phyloP scores from a whole-genome alignment of 2,113 vertebrate genomes.

The Cyprinodon tularosa region DNA sequence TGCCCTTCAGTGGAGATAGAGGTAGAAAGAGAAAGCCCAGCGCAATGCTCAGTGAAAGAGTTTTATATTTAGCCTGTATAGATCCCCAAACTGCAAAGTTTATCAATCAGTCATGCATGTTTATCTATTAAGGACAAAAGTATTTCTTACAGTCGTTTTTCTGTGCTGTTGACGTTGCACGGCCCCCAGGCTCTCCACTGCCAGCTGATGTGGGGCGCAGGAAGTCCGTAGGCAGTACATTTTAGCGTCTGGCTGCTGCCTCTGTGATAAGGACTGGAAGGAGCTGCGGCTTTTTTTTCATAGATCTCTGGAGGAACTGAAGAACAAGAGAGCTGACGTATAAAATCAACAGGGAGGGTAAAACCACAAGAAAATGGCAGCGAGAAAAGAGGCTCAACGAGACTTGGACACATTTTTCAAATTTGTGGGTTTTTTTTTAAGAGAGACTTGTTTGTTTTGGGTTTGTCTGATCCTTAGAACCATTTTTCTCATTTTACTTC shows the following conservation, averaged over 20 bases:
- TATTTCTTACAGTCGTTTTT: conserved; percentile 83
- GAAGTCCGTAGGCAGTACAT: conserved; percentile 90
- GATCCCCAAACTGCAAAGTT: neutral
- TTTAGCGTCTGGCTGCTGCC: conserved; percentile 92
- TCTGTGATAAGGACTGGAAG: conserved; percentile 87
- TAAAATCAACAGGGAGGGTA: neutral
- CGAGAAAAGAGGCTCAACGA: neutral
- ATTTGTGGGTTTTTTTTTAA: neutral
- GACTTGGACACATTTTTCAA: neutral
- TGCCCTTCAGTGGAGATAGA: conserved; percentile 17
- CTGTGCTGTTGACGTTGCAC: conserved; percentile 84
- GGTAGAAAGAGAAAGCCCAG: neutral
- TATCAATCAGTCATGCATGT: conserved; percentile 3
- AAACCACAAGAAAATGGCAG: neutral
- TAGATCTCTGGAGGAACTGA: conserved; percentile 92
- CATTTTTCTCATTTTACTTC: neutral
- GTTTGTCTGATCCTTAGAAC: neutral
- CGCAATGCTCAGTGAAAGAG: conserved; percentile 8
- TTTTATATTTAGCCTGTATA: neutral
- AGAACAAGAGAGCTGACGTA: conserved; percentile 12
- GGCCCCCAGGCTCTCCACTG: conserved; percentile 95
- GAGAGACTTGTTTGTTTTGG: neutral
- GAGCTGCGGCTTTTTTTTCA: conserved; percentile 92
- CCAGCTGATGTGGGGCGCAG: conserved; percentile 88
- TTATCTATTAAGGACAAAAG: neutral